Conservation (phyloP, 2,797 vertebrate genomes). For the Botia almorhae region DNA sequence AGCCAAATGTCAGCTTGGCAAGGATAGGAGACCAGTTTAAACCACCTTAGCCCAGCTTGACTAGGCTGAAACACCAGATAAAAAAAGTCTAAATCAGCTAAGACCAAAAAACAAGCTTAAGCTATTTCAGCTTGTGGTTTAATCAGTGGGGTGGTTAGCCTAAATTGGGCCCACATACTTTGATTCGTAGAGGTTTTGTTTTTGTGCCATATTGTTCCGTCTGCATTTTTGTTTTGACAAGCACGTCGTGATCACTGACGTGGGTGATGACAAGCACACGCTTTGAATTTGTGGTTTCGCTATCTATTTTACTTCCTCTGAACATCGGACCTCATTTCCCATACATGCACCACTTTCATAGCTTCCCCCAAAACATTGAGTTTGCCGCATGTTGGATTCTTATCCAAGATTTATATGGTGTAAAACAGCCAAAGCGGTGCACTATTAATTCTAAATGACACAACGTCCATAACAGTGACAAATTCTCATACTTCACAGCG, state of each 20-base stretch:
- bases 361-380: slow-evolving; percentile 57
- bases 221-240: slow-evolving; percentile 21
- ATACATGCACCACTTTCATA: slow-evolving; percentile 64
- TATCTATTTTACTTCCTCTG: slow-evolving; percentile 48
- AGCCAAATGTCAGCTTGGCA: too few relatives aligned
- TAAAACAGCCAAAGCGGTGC: slow-evolving; percentile 78
- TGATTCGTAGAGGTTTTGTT: neutral
- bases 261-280: slow-evolving; percentile 12
- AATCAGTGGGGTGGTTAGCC: neutral
- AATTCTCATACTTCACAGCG: slow-evolving; percentile 75
- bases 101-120: neutral
- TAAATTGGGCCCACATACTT: neutral
- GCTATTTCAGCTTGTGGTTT: neutral
- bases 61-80: too few relatives aligned
- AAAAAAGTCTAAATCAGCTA: neutral
- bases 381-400: slow-evolving; percentile 66
- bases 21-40: neutral
- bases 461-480: slow-evolving; percentile 72
- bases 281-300: slow-evolving; percentile 37
- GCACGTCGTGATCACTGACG: slow-evolving; percentile 3
- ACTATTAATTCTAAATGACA: slow-evolving; percentile 77
- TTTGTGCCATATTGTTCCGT: slow-evolving; percentile 1
- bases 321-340: slow-evolving; percentile 60
- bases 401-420: slow-evolving; percentile 85
- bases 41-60: too few relatives aligned